Evolutionary conservation across 1,140 invertebrate species (phyloP).

Genomic region (Lepidotrigona ventralis): DNA sequence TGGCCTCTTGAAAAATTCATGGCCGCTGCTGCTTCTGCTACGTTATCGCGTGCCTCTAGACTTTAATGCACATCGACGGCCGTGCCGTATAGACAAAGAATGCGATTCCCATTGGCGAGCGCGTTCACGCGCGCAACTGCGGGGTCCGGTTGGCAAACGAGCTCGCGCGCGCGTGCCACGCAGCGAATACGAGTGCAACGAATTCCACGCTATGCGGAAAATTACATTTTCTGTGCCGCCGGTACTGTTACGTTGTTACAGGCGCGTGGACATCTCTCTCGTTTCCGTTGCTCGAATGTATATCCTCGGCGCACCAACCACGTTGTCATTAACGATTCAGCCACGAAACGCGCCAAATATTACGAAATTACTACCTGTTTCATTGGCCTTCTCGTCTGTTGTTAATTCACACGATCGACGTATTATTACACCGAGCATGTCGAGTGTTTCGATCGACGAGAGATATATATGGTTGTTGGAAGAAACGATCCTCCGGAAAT

Average conservation of each 20-base stretch:
- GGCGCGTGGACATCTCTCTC: slow-evolving; percentile 11
- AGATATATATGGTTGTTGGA: not conserved
- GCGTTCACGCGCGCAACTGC: too few species aligned
- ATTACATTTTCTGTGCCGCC: slow-evolving; percentile 17
- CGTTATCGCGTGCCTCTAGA: not conserved
- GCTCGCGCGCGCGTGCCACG: not conserved
- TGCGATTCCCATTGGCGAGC: not conserved
- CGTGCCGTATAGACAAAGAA: not conserved
- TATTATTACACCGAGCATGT: too few species aligned
- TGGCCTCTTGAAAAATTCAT: slow-evolving; percentile 34
- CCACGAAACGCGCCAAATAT: not conserved
- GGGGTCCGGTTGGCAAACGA: not conserved
- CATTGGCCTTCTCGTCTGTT: not conserved
- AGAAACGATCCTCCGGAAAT: not conserved
- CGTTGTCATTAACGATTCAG: slow-evolving; percentile 6
- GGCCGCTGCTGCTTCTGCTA: not conserved
- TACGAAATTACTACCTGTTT: not conserved
- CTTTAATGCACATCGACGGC: not conserved
- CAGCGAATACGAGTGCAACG: slow-evolving; percentile 35
- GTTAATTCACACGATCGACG: not conserved
- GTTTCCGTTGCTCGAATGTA: slow-evolving; percentile 18
- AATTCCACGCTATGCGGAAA: slow-evolving; percentile 45
- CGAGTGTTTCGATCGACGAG: too few species aligned
- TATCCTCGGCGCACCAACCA: not conserved
- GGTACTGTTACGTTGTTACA: slow-evolving; percentile 36